Percentiles rank a stretch among this genome's conserved stretches.
Conservation (phyloP, 2,797 vertebrate genomes). For the Enteromius treurensis region DNA sequence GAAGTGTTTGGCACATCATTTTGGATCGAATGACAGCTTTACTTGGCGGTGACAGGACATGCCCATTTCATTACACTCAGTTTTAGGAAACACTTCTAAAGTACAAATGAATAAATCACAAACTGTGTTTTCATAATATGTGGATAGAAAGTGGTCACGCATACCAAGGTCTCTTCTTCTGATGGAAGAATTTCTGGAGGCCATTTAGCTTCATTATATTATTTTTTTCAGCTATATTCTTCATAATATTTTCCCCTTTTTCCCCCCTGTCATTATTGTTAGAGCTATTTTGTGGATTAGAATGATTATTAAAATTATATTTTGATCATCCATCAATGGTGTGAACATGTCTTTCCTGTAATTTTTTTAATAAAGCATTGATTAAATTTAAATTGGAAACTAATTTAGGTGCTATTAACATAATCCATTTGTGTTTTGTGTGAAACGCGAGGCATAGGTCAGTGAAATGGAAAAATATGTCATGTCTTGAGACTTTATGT, state of each 20-base stretch:
- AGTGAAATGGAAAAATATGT: not conserved
- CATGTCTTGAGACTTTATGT: not conserved
- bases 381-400: not conserved
- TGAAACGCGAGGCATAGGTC: not conserved
- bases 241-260: not conserved
- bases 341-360: not conserved
- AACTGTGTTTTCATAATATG: not conserved
- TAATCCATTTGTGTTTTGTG: not conserved
- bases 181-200: not conserved
- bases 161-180: not conserved
- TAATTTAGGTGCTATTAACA: not conserved
- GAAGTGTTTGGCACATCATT: not conserved
- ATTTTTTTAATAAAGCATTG: not conserved
- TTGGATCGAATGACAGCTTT: slow-evolving; percentile 1
- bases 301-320: not conserved
- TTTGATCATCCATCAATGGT: not conserved
- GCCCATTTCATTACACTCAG: not conserved
- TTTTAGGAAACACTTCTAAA: not conserved
- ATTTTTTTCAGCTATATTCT: not conserved
- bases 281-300: not conserved
- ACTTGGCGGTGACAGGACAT: not conserved
- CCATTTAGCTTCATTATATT: not conserved
- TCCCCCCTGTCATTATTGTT: not conserved
- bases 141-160: not conserved
- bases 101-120: not conserved